Conservation (phyloP, 64 coral and sea anemone genomes). For the Montipora foliosa region DNA sequence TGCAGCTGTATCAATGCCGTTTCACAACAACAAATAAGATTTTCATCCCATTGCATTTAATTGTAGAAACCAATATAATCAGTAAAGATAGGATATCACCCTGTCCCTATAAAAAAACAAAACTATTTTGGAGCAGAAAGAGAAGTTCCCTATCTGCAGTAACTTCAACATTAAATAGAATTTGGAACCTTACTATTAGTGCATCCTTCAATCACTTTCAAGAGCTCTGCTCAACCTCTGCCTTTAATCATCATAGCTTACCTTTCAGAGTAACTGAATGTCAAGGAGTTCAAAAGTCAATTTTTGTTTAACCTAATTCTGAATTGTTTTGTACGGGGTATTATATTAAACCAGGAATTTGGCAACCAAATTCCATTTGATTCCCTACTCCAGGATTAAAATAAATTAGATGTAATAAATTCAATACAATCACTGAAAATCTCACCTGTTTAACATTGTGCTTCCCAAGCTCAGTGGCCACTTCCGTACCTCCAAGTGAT, state of each 20-base stretch:
- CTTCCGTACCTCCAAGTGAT: not conserved
- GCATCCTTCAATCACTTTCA: constrained; percentile 63
- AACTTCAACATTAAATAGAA: constrained; percentile 17
- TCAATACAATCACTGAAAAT: not conserved
- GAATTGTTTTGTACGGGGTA: constrained; percentile 11
- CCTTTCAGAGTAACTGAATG: constrained; percentile 28
- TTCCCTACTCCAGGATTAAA: constrained; percentile 40
- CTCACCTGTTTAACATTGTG: constrained; percentile 32
- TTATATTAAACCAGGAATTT: constrained; percentile 48
- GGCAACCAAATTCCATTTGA: constrained; percentile 50
- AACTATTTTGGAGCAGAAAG: not conserved
- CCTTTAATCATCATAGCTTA: constrained; percentile 28
- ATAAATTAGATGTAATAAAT: not conserved
- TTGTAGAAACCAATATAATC: no score
- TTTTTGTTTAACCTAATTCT: constrained; percentile 12
- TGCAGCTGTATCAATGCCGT: no score
- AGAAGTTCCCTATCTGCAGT: constrained; percentile 45
- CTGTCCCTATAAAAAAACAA: not conserved
- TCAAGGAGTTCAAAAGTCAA: not conserved
- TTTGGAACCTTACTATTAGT: constrained; percentile 1
- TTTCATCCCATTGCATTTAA: no score
- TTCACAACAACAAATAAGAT: no score
- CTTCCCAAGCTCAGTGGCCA: not conserved
- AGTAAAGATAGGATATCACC: not conserved
- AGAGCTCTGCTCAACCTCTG: constrained; percentile 39